Base-by-base conservation (phyloP, 2,888 invertebrate genomes). In the Limnephilus marmoratus region DNA sequence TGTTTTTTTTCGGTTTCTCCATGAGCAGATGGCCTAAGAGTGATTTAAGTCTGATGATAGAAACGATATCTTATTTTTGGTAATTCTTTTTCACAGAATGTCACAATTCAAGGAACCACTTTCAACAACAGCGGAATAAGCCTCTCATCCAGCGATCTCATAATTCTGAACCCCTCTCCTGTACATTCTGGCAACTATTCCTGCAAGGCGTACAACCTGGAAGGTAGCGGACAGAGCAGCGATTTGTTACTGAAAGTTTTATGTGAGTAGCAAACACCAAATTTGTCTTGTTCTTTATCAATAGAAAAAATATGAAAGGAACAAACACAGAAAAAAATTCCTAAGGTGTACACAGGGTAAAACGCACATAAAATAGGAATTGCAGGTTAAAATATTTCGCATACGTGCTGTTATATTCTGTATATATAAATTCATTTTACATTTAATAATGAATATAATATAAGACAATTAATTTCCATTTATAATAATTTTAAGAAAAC, bases 131-230 rank as follows among this genome's bases (percentile, higher is more conserved):
- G 93, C 80, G 92, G 91, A 49, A 93, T 93, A 34, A 93, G 90
- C 53, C 37, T 93, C 81, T 91, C 93, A 18, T 92, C 93, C 15
- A 93, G 92, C 41, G 93, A 93, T 89, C 92, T 93, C 34, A 80
- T 93, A 41, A 93, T 93, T 49, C 82, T 93, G 80, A 93, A 93
- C 80, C 92, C 91, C 7, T 91, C 92, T 37, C 68, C 37, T 15
- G 18, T 81, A 80, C 93, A 93, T 82, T 80, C 92, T 3, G 93
- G 93, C 24, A 92, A 91, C 29, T 93, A 93, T 87, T 85, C 92
- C n/a, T 93, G 93, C 68, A 93, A 87, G 88, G 93, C 93, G 9
- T 93, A 92, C 90, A 93, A 93, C 89, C 87, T 93, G 29, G 93
- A 93, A 90, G 93, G 93, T 11, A 92, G 92, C 41, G 93, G 93